Evolutionary conservation across 2,113 vertebrate genomes (phyloP), one percentile per base, ranked within the genome.

Genomic region (Crypturellus undulatus): DNA sequence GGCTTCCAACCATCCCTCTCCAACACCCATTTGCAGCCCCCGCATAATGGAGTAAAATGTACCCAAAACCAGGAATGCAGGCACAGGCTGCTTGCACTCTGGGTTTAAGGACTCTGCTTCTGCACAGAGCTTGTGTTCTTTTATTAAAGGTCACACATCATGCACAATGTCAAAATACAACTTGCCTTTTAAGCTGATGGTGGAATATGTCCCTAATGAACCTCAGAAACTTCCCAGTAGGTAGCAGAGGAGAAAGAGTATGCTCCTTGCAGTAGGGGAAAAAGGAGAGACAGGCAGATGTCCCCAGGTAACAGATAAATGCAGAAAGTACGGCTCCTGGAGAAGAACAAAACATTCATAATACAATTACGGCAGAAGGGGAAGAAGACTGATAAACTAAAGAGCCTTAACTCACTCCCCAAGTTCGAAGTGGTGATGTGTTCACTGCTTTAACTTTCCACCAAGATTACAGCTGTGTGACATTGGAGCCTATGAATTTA

Each of bases 401-500:
- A 96, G 94, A 88, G 84, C 88, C 65, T 93, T 88, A 96, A 94
- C 88, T 95, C 90, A 83, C 95, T 97, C 93, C 70, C 71, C 52
- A 96, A 94, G 73, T 97, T 97, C 91, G 94, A 94, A 97, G 92
- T 94, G 92, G 87, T 56, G 94, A 95, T 95, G 83, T 96, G 94
- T 89, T 96, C 90, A 77, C 83, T 73, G 93, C 92, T 96, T 98
- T 97, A 97, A 96, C 96, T 98, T 97, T 98, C 96, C 93, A 97
- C 95, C 93, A 97, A 97, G 96, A 97, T 95, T 98, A 97, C 94
- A 96, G 96, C 88, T 96, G 96, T 98, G 96, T 98, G 97, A 98
- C 97, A 97, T 80, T 93, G 96, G 96, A 98, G 96, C 92, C 97
- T 97, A 98, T 98, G 98, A 98, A 98, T 98, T 98, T 98, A 98